Percentiles rank a stretch among this genome's conserved stretches.
Evolutionary conservation across 2,113 vertebrate species (phyloP).

Genomic region (Dicerorhinus sumatrensis): DNA sequence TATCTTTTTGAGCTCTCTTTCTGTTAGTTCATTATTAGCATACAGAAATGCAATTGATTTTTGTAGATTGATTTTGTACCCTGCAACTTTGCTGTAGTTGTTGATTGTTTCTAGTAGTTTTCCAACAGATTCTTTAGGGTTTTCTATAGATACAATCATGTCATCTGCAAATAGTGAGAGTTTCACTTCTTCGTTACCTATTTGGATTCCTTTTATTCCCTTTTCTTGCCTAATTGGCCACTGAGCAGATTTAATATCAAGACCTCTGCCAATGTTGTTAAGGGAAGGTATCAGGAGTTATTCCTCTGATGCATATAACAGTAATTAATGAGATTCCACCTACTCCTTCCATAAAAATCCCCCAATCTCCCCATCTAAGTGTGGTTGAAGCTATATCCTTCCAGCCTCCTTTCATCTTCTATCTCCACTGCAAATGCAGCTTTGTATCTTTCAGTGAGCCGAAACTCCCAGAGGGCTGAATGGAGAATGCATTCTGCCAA

Average conservation of each 20-base stretch:
- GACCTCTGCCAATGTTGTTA: not conserved
- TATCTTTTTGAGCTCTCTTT: too few species aligned
- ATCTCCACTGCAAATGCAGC: not conserved
- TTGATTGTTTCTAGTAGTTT: too few species aligned
- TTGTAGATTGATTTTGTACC: too few species aligned
- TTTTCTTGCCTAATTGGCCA: too few species aligned
- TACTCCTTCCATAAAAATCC: not conserved
- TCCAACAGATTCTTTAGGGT: too few species aligned
- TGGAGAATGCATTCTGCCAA: not conserved
- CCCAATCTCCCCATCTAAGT: rapidly evolving
- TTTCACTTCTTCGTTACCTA: too few species aligned
- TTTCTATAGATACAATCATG: too few species aligned
- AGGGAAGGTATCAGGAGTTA: not conserved
- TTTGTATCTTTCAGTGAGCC: not conserved
- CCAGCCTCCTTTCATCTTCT: not conserved
- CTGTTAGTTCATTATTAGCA: too few species aligned
- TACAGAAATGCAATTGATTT: too few species aligned
- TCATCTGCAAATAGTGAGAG: too few species aligned
- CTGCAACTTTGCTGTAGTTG: too few species aligned
- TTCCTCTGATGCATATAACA: not conserved
- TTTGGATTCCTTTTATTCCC: too few species aligned
- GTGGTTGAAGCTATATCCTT: not conserved
- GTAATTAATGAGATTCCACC: not conserved
- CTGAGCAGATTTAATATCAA: not conserved
- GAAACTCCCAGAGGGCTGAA: not conserved